These are phyloP conservation scores for Hecatera dysodea DNA, from an alignment of 2,888 invertebrate genomes.

Conservation along the genomic window DNA sequence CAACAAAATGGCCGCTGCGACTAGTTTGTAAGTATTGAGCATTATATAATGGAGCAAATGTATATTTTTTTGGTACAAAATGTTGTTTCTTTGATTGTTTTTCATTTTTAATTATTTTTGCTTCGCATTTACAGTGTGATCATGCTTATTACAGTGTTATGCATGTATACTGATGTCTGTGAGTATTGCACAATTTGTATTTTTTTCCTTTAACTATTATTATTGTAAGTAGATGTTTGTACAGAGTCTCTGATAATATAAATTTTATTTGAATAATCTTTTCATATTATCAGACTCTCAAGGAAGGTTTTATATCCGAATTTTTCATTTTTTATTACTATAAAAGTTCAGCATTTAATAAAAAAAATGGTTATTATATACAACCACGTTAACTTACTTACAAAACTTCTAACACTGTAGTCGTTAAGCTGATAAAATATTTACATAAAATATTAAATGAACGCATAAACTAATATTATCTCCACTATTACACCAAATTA, in stretches of 20 bases:
- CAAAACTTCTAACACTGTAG: constrained; percentile 83
- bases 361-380: constrained; percentile 62
- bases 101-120: constrained; percentile 79
- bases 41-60: constrained; percentile 79
- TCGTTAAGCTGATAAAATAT: constrained; percentile 77
- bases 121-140: constrained; percentile 90
- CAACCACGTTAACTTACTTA: constrained; percentile 70
- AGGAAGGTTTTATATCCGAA: constrained; percentile 77
- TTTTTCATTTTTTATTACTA: constrained; percentile 73
- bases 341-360: constrained; percentile 68
- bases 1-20: constrained; percentile 83
- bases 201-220: constrained; percentile 73
- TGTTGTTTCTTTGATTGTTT: constrained; percentile 82
- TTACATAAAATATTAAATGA: constrained; percentile 75
- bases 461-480: constrained; percentile 78
- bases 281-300: constrained; percentile 77
- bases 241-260: constrained; percentile 80
- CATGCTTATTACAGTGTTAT: constrained; percentile 90
- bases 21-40: constrained; percentile 88
- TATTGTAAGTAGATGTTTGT: constrained; percentile 77
- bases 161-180: constrained; percentile 89
- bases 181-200: constrained; percentile 89
- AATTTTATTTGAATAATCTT: constrained; percentile 53
- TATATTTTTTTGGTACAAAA: constrained; percentile 86
- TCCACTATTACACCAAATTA: constrained; percentile 87